Percentiles rank a stretch among this genome's conserved stretches.
phyloP scores from a whole-genome alignment of 2,888 invertebrate species.

The Limenitis arthemis region DNA sequence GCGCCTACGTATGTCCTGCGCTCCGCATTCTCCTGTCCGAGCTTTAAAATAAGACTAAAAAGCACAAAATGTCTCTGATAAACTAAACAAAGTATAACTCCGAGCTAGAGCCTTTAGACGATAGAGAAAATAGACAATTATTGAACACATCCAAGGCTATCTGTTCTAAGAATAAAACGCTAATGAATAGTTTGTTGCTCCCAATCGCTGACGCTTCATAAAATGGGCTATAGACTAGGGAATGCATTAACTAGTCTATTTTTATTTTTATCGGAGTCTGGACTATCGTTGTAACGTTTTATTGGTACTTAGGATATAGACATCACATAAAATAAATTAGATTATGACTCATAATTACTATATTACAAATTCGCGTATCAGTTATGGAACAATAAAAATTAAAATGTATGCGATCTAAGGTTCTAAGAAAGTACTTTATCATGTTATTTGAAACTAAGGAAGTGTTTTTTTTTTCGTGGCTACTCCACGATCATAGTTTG shows the following conservation, averaged over 20 bases:
- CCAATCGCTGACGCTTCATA: conserved; percentile 30
- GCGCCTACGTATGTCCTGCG: conserved; percentile 68
- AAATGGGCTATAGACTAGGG: conserved; percentile 25
- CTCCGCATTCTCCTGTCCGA: conserved; percentile 62
- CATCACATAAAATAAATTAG: neutral
- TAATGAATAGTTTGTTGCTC: conserved; percentile 36
- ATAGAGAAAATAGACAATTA: conserved; percentile 49
- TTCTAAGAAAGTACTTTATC: too few relatives aligned
- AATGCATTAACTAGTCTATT: conserved; percentile 17
- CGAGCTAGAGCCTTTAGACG: conserved; percentile 30
- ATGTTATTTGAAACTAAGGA: too few relatives aligned
- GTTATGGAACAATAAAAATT: too few relatives aligned
- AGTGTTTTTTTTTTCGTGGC: too few relatives aligned
- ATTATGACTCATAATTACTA: too few relatives aligned
- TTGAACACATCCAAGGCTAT: conserved; percentile 31
- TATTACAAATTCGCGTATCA: too few relatives aligned
- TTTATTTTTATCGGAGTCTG: conserved; percentile 18
- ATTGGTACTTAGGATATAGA: conserved; percentile 5
- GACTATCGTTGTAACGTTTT: conserved; percentile 9
- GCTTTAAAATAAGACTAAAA: conserved; percentile 58
- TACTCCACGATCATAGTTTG: neutral
- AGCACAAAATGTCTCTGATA: conserved; percentile 50
- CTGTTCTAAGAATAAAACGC: conserved; percentile 34
- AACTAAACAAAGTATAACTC: conserved; percentile 48
- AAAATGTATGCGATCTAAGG: too few relatives aligned